Percentiles rank a stretch among this genome's conserved stretches.
Conservation (phyloP, 2,113 vertebrate species). For the Oxygymnocypris stewartii region DNA sequence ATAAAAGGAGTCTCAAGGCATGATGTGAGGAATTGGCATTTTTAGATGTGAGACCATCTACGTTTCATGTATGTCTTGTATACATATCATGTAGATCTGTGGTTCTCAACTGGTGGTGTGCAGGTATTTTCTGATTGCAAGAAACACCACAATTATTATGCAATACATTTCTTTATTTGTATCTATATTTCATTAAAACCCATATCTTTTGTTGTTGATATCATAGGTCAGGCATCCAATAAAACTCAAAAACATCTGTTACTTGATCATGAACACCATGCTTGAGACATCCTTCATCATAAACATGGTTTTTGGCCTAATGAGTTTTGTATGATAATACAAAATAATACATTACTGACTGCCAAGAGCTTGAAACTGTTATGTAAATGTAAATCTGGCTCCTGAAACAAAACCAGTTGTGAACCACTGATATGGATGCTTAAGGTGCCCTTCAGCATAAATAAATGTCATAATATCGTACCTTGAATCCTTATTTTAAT, state of each 20-base stretch:
- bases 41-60: background rate
- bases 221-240: background rate
- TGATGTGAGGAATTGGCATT: conserved; percentile 26
- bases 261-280: background rate
- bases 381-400: background rate
- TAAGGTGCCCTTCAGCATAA: background rate
- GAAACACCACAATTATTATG: background rate
- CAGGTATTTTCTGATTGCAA: background rate
- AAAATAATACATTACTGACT: background rate
- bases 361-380: background rate
- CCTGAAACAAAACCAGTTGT: conserved; percentile 8
- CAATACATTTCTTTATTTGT: background rate
- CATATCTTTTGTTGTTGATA: background rate
- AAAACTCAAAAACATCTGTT: background rate
- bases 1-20: conserved; percentile 55
- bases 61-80: background rate
- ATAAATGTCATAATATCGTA: conserved; percentile 36
- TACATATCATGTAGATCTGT: background rate
- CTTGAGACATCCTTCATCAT: background rate
- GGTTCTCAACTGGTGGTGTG: background rate
- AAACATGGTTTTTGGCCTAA: conserved; percentile 20
- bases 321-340: background rate
- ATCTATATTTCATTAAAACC: background rate
- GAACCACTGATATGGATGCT: background rate
- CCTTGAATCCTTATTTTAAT: conserved; percentile 49